Evolutionary conservation across 2,113 vertebrate genomes (phyloP).

Genomic region (Turdus rufiventris): DNA sequence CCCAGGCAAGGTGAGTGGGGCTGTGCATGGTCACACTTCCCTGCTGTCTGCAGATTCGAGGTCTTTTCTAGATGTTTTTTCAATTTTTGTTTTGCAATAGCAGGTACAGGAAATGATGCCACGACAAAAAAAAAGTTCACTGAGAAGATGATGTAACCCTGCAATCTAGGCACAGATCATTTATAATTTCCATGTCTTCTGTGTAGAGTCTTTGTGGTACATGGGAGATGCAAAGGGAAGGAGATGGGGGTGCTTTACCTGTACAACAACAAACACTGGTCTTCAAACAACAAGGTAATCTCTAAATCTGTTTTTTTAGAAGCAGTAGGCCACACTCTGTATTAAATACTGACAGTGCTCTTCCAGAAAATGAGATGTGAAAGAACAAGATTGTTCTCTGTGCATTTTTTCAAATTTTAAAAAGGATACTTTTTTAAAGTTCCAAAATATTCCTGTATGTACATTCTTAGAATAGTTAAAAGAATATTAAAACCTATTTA

Average conservation of each 20-base stretch:
- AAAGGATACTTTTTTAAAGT: background rate
- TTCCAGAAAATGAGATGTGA: background rate
- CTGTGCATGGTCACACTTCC: background rate
- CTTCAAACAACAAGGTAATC: background rate
- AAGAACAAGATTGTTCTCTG: background rate
- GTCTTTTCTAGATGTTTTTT: background rate
- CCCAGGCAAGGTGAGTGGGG: background rate
- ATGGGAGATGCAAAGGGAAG: background rate
- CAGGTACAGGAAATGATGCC: background rate
- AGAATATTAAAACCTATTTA: no score
- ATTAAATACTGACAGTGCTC: background rate
- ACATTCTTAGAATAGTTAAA: background rate
- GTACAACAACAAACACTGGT: background rate
- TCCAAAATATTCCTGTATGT: background rate
- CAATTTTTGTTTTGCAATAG: background rate
- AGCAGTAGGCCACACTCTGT: background rate
- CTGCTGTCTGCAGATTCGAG: background rate
- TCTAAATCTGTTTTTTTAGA: background rate
- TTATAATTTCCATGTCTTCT: background rate
- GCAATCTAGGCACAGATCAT: background rate
- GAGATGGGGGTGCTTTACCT: background rate
- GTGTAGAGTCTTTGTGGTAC: background rate
- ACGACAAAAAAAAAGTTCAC: background rate
- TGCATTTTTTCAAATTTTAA: background rate
- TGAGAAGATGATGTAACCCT: background rate